Percentiles rank a stretch among this genome's conserved stretches.
These are phyloP conservation scores for Lutjanus campechanus DNA, from an alignment of 2,797 vertebrate genomes.

Conservation along the genomic window DNA sequence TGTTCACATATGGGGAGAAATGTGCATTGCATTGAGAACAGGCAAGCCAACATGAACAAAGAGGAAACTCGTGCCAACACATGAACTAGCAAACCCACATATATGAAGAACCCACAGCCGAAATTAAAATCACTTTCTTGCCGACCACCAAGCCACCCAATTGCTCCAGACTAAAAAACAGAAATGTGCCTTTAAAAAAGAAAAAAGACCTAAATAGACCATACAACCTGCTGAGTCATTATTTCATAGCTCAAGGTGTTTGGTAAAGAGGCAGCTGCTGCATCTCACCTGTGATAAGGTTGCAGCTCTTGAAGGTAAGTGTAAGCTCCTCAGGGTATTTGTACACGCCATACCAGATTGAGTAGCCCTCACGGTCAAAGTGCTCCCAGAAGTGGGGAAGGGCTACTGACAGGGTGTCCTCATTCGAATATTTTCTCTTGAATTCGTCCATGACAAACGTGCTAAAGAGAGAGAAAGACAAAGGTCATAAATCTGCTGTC, in stretches of 20 bases:
- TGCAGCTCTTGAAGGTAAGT: constrained; percentile 95
- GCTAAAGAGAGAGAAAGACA: constrained; percentile 63
- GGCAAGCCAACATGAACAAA: neutral
- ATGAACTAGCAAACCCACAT: neutral
- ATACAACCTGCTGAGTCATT: neutral
- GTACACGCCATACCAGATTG: constrained; percentile 93
- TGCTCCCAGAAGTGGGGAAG: constrained; percentile 94
- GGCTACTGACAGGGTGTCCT: constrained; percentile 91
- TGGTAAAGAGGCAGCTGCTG: neutral
- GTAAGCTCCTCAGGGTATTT: constrained; percentile 91
- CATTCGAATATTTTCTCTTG: constrained; percentile 96
- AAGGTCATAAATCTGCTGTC: neutral
- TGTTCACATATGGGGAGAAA: neutral
- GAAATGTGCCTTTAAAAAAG: neutral
- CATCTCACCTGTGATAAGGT: constrained; percentile 92
- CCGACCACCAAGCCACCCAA: neutral
- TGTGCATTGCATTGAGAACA: no score
- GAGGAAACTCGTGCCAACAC: neutral
- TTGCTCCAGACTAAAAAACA: neutral
- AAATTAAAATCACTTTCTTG: neutral
- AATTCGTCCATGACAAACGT: constrained; percentile 94
- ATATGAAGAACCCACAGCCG: no score
- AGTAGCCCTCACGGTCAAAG: constrained; percentile 93
- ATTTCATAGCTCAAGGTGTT: neutral
- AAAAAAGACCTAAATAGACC: neutral